Base-by-base conservation (phyloP, 92 coral and sea anemone genomes). In the Epizoanthus rinbou region DNA sequence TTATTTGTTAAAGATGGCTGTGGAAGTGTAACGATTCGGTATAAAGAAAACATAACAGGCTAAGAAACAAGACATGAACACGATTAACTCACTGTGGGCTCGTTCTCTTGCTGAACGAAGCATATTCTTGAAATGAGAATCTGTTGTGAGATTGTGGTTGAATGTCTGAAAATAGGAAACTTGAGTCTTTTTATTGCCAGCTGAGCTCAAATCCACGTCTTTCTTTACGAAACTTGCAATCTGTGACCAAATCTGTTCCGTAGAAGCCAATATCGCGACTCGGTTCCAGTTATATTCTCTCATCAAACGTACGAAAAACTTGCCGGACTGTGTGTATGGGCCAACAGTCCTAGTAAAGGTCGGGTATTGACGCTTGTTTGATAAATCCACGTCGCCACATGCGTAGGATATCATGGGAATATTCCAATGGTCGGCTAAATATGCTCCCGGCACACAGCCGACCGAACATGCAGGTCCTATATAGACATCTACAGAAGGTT, bases 301-400 rank as follows among this genome's bases (percentile, higher is more conserved):
- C 89, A 95, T 87, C 5, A 91, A 52, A 21, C 81, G 74, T 2
- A 86, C 57, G 14, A 95, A 84, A 22, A 94, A 79, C 37, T 69
- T 80, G 18, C 94, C 93, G 41, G 91, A 73, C 31, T 87, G 90
- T 15, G 84, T 79, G 71, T 76, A 86, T 11, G 84, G 80, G 25
- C 92, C 91, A 6, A 94, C 94, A 10, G 98, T 95, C 43, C 98
- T 83, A 0, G 81, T 91, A 52, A 95, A 92, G 3, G 98, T 95
- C 43, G 95, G 88, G 58, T 84, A 95, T 17, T 58, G 23, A 4
- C 17, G 16, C 71, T 95, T 94, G 73, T 93, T 79, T 0, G 90
- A 81, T 19, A 94, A 73, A 3, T 74, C 73, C 1, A 88, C 90
- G 18, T 91, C 95, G 5, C 54, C 85, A 54, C 98, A 95, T 16